phyloP scores from a whole-genome alignment of 2,797 vertebrate genomes.

The Botia kubotai region DNA sequence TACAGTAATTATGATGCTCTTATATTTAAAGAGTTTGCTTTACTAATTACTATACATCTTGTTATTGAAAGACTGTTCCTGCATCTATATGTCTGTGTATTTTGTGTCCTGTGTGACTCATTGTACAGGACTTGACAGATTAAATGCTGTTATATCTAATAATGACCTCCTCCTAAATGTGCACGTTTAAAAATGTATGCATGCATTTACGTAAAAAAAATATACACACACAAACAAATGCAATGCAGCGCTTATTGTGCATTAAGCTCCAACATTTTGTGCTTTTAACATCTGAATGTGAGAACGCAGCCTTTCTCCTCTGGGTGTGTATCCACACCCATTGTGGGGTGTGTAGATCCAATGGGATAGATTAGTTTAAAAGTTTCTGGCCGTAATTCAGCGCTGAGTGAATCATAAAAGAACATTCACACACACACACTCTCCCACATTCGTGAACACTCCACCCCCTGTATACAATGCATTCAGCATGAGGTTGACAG shows the following conservation, averaged over 20 bases:
- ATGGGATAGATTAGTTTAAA: slow-evolving; percentile 44
- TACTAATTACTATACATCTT: not conserved
- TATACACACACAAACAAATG: not conserved
- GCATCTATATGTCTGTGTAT: not conserved
- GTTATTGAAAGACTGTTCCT: not conserved
- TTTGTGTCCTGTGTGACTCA: not conserved
- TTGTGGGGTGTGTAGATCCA: slow-evolving; percentile 42
- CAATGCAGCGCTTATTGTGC: slow-evolving; percentile 1
- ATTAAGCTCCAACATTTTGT: slow-evolving; percentile 15
- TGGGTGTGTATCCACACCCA: slow-evolving; percentile 51
- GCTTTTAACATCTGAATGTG: slow-evolving; percentile 40
- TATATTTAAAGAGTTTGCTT: not conserved
- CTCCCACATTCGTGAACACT: slow-evolving; percentile 29
- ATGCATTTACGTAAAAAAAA: not conserved
- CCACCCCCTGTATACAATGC: not conserved
- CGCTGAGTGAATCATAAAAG: slow-evolving; percentile 28
- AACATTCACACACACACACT: slow-evolving; percentile 21
- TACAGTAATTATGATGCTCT: not conserved
- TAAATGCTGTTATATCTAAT: not conserved
- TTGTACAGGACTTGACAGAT: too few species aligned
- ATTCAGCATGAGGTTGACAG: slow-evolving; percentile 25
- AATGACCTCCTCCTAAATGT: not conserved
- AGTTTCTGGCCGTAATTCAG: slow-evolving; percentile 36
- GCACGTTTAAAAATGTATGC: not conserved
- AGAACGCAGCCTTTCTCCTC: slow-evolving; percentile 40